Base-by-base conservation (phyloP, 1,140 invertebrate species). In the Cherax quadricarinatus region DNA sequence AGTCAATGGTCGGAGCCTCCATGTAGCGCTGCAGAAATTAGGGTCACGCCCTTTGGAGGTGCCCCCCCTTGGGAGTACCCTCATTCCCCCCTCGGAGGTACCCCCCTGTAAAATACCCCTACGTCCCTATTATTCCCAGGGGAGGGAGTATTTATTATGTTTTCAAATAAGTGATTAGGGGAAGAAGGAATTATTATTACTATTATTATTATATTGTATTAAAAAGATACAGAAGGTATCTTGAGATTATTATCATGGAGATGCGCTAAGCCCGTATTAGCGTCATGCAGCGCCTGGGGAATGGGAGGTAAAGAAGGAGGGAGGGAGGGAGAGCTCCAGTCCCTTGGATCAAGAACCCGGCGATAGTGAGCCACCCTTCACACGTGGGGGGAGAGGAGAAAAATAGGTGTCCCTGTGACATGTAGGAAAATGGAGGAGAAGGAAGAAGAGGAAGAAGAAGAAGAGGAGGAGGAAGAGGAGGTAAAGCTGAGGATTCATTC, bases 1-100 rank as follows among this genome's bases (percentile, higher is more conserved):
- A 89, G 49, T 57, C 78, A 89, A 70, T 51, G 62, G 78, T 48
- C 48, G 78, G 30, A 80, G 78, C 30, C 87, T 89, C 87, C 86
- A 80, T 57, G 49, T 57, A 53, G 78, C 57, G 87, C 78, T 6
- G 53, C n/a, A 60, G 41, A 66, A 3, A 81, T 81, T 66, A 82
- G 87, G 87, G 87, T 89, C 87, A 70, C 79, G 78, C 53, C 87
- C 60, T 73, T 30, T 66, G 66, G 66, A 75, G 41, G 41, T 75
- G 12, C 70, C 70, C 53, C 53, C 53, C 53, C 53, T 14, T 57
- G 7, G 12, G 7, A 14, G 53, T 9, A 14, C 12, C 53, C 12
- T 57, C 53, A 57, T 0, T 14, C 53, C 53, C 53, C 53, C 53
- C 53, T 14, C 53, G 30, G 30, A 41, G 30, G 30, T 41, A 7